Evolutionary conservation across 2,888 invertebrate species (phyloP), one percentile per base, ranked within the genome.

Genomic region (Lepidonotus clava): DNA sequence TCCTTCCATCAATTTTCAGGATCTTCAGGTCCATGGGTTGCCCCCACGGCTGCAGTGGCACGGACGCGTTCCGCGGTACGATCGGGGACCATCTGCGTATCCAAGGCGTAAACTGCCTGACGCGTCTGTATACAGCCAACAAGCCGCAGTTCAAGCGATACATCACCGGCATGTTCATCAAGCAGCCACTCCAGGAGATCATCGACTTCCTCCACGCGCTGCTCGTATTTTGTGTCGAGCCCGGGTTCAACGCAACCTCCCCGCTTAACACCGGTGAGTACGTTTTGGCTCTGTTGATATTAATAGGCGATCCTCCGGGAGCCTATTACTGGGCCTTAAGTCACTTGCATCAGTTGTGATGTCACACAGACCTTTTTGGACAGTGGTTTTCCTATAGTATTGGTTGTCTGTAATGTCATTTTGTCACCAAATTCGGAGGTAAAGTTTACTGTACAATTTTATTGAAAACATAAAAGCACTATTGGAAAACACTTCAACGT

Each of bases 171-270:
- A 97, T 98, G 95, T 96, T 98, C 0, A 92, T 92, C 34, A 96
- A 92, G 89, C 96, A 96, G 0, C 96, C 97, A 0, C 95, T 99
- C 41, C 95, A 96, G 28, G 98, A 98, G 89, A 96, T 98, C 11
- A 95, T 99, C 86, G 99, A 99, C 92, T 97, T 99, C 92, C 96
- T 99, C 88, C 99, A 99, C 94, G 96, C 99, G 0, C 97, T 98
- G 91, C 96, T 98, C 84, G 98, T 98, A 6, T 99, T 98, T 94
- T 99, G 99, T 94, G 96, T 97, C 53, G 98, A 99, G 94, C 98
- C 98, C 18, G 88, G 46, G 1, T 24, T 41, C 36, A 24, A 66
- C n/a, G 40, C 84, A 34, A 85, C 86, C 5, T 83, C 87, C 2
- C 86, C 87, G 0, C 84, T 51, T 14, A 61, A 56, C 40, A 40